Evolutionary conservation across 2,888 invertebrate genomes (phyloP).

Genomic region (Heliconius aoede): DNA sequence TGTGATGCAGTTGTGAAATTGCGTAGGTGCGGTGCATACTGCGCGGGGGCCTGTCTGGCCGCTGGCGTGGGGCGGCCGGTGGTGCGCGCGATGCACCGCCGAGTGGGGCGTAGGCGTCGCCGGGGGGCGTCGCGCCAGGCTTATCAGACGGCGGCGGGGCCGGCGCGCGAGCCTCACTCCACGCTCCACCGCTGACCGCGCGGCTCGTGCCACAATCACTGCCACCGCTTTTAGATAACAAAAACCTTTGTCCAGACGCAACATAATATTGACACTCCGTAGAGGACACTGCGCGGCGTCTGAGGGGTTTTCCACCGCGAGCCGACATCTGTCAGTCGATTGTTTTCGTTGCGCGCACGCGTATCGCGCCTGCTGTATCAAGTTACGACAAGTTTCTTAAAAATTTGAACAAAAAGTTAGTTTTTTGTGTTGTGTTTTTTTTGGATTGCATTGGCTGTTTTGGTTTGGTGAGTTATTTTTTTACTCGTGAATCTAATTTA

Average conservation of each 20-base stretch:
- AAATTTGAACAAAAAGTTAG: conserved; percentile 52
- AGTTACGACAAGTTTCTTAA: conserved; percentile 76
- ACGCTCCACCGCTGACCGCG: conserved; percentile 73
- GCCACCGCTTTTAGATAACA: conserved; percentile 80
- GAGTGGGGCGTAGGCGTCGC: conserved; percentile 83
- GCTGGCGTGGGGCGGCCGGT: conserved; percentile 74
- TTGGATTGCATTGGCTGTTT: conserved; percentile 73
- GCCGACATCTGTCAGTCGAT: conserved; percentile 74
- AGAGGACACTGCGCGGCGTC: conserved; percentile 70
- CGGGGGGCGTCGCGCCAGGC: conserved; percentile 83
- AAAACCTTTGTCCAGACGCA: conserved; percentile 82
- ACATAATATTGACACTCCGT: conserved; percentile 79
- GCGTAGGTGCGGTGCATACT: conserved; percentile 77
- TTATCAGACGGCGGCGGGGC: conserved; percentile 83
- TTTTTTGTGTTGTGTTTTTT: conserved; percentile 60
- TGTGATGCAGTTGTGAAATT: conserved; percentile 73
- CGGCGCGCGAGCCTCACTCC: conserved; percentile 82
- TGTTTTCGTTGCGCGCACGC: conserved; percentile 79
- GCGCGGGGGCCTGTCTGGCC: conserved; percentile 75
- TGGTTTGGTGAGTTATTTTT: conserved; percentile 64
- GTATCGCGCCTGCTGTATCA: conserved; percentile 69
- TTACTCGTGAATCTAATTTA: conserved; percentile 34
- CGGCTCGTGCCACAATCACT: conserved; percentile 71
- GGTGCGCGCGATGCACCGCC: conserved; percentile 77
- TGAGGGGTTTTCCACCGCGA: conserved; percentile 78